These are phyloP conservation scores for Fukomys damarensis DNA, from an alignment of 2,113 vertebrate genomes.

Conservation along the genomic window DNA sequence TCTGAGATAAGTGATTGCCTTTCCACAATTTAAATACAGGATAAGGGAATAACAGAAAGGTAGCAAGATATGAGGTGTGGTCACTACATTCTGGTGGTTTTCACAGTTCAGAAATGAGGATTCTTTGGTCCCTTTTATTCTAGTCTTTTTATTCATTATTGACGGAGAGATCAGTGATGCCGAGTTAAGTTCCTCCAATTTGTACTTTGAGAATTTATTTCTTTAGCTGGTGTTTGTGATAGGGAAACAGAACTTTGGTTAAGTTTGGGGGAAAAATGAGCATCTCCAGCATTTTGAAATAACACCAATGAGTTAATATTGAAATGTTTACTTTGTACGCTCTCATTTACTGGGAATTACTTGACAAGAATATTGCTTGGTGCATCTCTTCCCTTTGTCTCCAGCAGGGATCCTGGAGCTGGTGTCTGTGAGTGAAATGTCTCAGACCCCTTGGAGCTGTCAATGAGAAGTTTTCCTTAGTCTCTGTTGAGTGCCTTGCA, in stretches of 20 bases:
- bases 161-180: neutral
- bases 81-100: neutral
- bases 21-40: neutral
- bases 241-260: slow-evolving; percentile 43
- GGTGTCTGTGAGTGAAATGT: neutral
- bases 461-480: neutral
- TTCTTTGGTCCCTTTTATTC: neutral
- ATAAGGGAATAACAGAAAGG: neutral
- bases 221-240: slow-evolving; percentile 37
- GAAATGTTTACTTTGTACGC: neutral
- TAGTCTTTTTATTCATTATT: neutral
- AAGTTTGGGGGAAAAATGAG: neutral
- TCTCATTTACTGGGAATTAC: neutral
- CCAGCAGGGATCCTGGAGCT: neutral
- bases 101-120: neutral
- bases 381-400: neutral
- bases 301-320: neutral
- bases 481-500: neutral
- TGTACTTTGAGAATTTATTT: slow-evolving; percentile 59
- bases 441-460: neutral
- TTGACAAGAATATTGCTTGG: neutral
- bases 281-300: neutral
- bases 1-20: neutral
- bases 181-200: slow-evolving; percentile 43
- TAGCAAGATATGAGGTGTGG: neutral